Conservation (phyloP, 1,140 invertebrate genomes). For the Littorina saxatilis region DNA sequence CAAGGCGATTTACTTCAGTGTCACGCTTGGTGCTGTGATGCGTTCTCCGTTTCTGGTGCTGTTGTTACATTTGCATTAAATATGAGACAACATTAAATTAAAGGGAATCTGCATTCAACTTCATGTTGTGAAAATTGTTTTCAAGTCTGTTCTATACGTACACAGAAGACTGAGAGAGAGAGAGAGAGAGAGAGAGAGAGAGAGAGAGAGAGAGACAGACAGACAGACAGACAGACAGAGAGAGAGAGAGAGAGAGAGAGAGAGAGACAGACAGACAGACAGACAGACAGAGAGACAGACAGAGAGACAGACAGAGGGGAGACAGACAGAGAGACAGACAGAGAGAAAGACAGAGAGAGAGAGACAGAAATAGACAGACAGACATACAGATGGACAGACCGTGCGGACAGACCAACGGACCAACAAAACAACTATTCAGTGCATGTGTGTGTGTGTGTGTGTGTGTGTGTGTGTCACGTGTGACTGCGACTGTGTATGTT, state of each 20-base stretch:
- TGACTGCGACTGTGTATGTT: not conserved
- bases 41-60: too few species aligned
- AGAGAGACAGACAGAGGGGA: not conserved
- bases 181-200: not conserved
- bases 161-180: not conserved
- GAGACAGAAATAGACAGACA: too few species aligned
- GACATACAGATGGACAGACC: too few species aligned
- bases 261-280: not conserved
- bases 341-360: not conserved
- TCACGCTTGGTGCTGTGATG: too few species aligned
- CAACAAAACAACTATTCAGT: too few species aligned
- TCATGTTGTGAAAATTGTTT: too few species aligned
- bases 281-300: not conserved
- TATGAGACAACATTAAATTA: too few species aligned
- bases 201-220: not conserved
- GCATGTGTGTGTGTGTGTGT: constrained; percentile 11
- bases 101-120: too few species aligned
- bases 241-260: constrained; percentile 7
- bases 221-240: not conserved
- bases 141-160: too few species aligned
- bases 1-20: too few species aligned
- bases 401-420: too few species aligned
- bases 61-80: too few species aligned
- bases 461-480: not conserved
- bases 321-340: not conserved